Evolutionary conservation across 2,888 invertebrate genomes (phyloP), one percentile per base, ranked within the genome.

Genomic region (Thereva unica): DNA sequence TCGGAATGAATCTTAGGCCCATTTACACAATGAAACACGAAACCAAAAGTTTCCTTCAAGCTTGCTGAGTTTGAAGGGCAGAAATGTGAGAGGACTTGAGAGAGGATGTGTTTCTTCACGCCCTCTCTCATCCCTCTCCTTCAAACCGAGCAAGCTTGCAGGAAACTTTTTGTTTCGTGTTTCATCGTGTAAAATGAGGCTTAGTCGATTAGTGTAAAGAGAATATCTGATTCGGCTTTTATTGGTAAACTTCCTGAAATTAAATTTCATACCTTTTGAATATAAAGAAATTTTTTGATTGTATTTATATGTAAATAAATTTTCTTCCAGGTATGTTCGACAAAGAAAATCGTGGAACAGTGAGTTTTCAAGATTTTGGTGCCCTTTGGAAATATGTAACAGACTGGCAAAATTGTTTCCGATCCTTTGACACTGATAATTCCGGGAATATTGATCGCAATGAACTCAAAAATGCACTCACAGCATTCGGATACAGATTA

Each of bases 381-480:
- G 91, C 94, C 0, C 82, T 99, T 0, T 99, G 98, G 98, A 95
- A 96, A 78, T 99, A 97, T 80, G 93, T 99, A 0, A 94, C 93
- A 5, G 97, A 98, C 76, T 99, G 98, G 98, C 95, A 97, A 78
- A 90, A 88, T 75, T 96, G 95, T 78, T 99, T 99, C 80, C 87
- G 92, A 50, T 90, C 92, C 0, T 98, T 96, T 78, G 99, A 99
- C 78, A 84, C 90, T 50, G 97, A 99, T 77, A 92, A 89, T 76
- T 92, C 92, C 3, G 92, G 98, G 35, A 93, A 93, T 75, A 98
- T 99, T 72, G 97, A 97, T 81, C 88, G 86, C 73, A 82, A 86
- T 64, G 98, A 99, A 82, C 80, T 99, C n/a, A 91, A 90, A 80
- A 91, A 88, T 70, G 98, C 98, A 0, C 83, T 99, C 0, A 89